phyloP scores from a whole-genome alignment of 2,888 invertebrate genomes.

The Acanthosoma haemorrhoidale region DNA sequence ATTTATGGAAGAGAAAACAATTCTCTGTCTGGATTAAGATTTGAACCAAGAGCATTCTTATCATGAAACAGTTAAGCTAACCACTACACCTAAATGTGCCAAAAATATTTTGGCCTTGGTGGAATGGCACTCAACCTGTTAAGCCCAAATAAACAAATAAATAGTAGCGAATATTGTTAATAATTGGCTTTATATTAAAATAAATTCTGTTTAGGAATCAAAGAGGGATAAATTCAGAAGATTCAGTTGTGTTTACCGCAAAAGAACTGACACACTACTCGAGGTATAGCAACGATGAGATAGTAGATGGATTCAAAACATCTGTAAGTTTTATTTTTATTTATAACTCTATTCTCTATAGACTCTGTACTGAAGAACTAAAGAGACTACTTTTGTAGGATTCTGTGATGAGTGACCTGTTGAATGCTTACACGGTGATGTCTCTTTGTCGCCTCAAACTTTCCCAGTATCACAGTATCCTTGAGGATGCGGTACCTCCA shows the following conservation, averaged over 20 bases:
- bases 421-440: constrained; percentile 49
- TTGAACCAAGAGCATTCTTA: too few relatives aligned
- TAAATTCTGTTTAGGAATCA: constrained; percentile 11
- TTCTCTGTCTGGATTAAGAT: too few relatives aligned
- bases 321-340: neutral
- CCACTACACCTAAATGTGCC: too few relatives aligned
- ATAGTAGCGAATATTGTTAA: too few relatives aligned
- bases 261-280: neutral
- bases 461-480: constrained; percentile 47
- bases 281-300: neutral
- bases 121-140: too few relatives aligned
- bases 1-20: too few relatives aligned
- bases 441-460: constrained; percentile 48
- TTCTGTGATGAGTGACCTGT: constrained; percentile 47
- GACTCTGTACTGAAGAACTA: neutral
- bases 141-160: too few relatives aligned
- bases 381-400: constrained; percentile 41
- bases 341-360: neutral
- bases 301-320: constrained; percentile 15
- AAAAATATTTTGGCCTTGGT: too few relatives aligned
- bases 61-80: too few relatives aligned
- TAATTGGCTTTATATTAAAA: too few relatives aligned
- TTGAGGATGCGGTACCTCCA: constrained; percentile 46
- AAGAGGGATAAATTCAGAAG: neutral
- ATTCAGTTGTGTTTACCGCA: neutral